Conservation (phyloP, 2,888 invertebrate genomes). For the Tillus elongatus region DNA sequence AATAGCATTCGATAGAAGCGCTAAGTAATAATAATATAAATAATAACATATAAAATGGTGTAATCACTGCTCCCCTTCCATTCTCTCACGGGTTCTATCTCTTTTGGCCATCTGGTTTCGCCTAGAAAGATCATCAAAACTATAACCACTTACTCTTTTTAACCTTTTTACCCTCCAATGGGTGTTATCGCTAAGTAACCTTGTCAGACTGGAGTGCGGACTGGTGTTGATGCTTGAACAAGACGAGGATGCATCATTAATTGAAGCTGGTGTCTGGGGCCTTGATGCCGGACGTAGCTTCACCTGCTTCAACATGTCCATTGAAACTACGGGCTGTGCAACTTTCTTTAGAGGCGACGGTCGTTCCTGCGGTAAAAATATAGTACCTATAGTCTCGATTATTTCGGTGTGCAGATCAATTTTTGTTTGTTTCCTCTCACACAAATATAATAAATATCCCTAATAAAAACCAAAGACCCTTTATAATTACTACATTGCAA, state of each 20-base stretch:
- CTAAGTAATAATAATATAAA: no score
- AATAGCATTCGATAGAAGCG: no score
- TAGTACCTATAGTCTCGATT: no score
- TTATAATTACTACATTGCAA: no score
- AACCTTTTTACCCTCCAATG: constrained; percentile 33
- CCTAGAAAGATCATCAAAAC: constrained; percentile 36
- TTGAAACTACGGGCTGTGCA: constrained; percentile 28
- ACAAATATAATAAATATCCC: no score
- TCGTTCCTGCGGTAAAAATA: constrained; percentile 29
- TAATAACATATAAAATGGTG: no score
- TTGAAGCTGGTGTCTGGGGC: constrained; percentile 19
- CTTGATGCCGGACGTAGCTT: constrained; percentile 32
- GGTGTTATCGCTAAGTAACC: constrained; percentile 28
- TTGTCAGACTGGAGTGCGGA: constrained; percentile 32
- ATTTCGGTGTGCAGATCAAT: no score
- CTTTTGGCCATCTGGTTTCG: constrained; percentile 15
- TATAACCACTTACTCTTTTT: constrained; percentile 28
- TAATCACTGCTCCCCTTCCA: no score
- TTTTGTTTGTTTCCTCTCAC: no score
- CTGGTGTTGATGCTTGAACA: constrained; percentile 24
- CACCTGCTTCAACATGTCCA: constrained; percentile 33
- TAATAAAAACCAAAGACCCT: no score
- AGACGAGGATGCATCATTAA: constrained; percentile 17
- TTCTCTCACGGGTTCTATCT: no score
- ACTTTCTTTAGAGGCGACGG: constrained; percentile 19